Evolutionary conservation across 2,888 invertebrate species (phyloP), one percentile per base, ranked within the genome.

Genomic region (Ferrisia virgata): DNA sequence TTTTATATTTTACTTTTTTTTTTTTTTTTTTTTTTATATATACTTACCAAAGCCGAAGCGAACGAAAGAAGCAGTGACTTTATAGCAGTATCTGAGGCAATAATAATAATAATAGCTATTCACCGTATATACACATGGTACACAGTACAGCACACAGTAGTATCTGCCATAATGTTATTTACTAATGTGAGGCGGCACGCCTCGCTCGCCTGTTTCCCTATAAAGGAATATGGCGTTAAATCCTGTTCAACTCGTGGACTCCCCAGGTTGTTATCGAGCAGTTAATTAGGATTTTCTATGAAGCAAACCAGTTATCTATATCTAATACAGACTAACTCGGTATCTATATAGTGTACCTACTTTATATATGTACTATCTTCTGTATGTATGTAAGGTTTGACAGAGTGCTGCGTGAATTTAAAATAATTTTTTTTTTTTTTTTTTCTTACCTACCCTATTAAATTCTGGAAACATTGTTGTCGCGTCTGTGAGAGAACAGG

Each of bases 201-300:
- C 79, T 47, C 47, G 43, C 47, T 47, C 79, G 43, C 79, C 79
- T 47, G 79, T 79, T 53, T 47, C 79, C 79, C 79, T 22, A 79
- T 25, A 47, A 79, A 47, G 79, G 79, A 79, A 79, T 79, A 79
- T 39, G 79, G 47, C 47, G 43, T 79, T 47, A 47, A 79, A 79
- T 79, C 79, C 47, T 79, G 79, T 79, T 79, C 79, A 43, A 78
- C 78, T 43, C 79, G n/a, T n/a, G 79, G 79, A 79, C 79, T 79
- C 79, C 79, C 79, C 79, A 79, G 31, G 79, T 79, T 39, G 79
- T 79, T 47, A 79, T 79, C 72, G 36, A 76, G 36, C 72, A 76
- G 72, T 76, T 76, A 76, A 76, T 76, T 76, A 76, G 72, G 72
- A 76, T 76, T 76, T 76, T 76, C 72, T 76, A 76, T 76, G n/a